Percentiles rank a stretch among this genome's conserved stretches.
phyloP scores from a whole-genome alignment of 2,888 invertebrate genomes.

The Drosophila kambysellisi region DNA sequence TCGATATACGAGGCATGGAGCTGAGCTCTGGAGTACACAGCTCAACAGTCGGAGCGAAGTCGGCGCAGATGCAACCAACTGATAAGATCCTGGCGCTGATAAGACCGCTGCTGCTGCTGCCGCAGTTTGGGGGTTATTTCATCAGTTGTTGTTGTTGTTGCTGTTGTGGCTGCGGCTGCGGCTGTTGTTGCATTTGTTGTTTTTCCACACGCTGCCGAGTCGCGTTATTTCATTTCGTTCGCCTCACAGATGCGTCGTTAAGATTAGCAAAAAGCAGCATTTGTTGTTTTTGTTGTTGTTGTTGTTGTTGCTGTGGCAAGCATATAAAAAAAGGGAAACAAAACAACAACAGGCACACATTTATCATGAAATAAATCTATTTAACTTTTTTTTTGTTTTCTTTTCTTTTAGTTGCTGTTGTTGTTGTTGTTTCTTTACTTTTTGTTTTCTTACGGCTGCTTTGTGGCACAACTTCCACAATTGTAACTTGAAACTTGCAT shows the following conservation, averaged over 20 bases:
- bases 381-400: slow-evolving; percentile 51
- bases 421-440: slow-evolving; percentile 28
- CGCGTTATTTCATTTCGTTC: slow-evolving; percentile 79
- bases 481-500: slow-evolving; percentile 61
- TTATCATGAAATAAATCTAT: slow-evolving; percentile 80
- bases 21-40: slow-evolving; percentile 31
- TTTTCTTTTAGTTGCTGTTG: slow-evolving; percentile 1
- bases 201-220: slow-evolving; percentile 66
- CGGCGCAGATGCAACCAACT: slow-evolving; percentile 70
- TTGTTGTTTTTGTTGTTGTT: slow-evolving; percentile 36
- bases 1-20: slow-evolving; percentile 53
- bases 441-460: slow-evolving; percentile 29
- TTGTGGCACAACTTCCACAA: slow-evolving; percentile 44
- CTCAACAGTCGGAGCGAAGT: slow-evolving; percentile 39
- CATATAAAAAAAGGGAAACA: slow-evolving; percentile 60
- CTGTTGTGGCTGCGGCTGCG: slow-evolving; percentile 27
- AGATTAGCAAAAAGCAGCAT: slow-evolving; percentile 69
- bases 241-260: slow-evolving; percentile 78
- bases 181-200: slow-evolving; percentile 61
- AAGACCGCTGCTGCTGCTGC: slow-evolving; percentile 44
- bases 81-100: slow-evolving; percentile 79
- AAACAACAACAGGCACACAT: slow-evolving; percentile 71
- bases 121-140: slow-evolving; percentile 65
- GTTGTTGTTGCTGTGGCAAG: slow-evolving; percentile 61
- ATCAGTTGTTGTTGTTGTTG: slow-evolving; percentile 45